phyloP scores from a whole-genome alignment of 1,140 invertebrate genomes.

The Tetragonula clypearis region DNA sequence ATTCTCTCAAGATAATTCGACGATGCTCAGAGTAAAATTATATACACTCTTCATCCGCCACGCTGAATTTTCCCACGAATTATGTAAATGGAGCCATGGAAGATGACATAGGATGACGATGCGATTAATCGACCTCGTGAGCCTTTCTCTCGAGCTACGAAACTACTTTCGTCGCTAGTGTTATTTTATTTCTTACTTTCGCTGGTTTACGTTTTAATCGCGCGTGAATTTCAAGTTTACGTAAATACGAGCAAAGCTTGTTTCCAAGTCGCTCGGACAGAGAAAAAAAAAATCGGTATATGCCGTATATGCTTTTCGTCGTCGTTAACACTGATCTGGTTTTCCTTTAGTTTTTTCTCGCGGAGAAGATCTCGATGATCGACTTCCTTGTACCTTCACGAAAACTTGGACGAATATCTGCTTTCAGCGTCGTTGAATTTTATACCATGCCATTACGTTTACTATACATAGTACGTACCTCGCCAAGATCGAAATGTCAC shows the following conservation, averaged over 20 bases:
- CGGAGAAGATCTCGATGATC: background rate
- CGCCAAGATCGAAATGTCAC: no score
- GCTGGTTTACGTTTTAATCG: background rate
- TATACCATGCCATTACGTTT: background rate
- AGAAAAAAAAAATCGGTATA: background rate
- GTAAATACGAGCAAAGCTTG: constrained; percentile 16
- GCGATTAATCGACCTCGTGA: background rate
- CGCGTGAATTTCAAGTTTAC: background rate
- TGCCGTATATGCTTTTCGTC: no score
- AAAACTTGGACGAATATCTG: no score
- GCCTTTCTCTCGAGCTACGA: background rate
- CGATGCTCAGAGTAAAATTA: background rate
- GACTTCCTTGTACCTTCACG: background rate
- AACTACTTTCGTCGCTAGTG: background rate
- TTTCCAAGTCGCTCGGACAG: background rate
- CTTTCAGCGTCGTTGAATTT: background rate
- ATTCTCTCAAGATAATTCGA: background rate
- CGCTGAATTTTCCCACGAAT: background rate
- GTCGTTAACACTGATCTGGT: background rate
- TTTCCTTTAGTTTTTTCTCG: background rate
- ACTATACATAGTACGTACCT: background rate
- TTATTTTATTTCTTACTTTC: constrained; percentile 26
- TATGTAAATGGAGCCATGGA: no score
- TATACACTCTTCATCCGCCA: background rate
- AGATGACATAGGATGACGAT: background rate